Evolutionary conservation across 2,888 invertebrate genomes (phyloP).

Genomic region (Nudaria mundana): DNA sequence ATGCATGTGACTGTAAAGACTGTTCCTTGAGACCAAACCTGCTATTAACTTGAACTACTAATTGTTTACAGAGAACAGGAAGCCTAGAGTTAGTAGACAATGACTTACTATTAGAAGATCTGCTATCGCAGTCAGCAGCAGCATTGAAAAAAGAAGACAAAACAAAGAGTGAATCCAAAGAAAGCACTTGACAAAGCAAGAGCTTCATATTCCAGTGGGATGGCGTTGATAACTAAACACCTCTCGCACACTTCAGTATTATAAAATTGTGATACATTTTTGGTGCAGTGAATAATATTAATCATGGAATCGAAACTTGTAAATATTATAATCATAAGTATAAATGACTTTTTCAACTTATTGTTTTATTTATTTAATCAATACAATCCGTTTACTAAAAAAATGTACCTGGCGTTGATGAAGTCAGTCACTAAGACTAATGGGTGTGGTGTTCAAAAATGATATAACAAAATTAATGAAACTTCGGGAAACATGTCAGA

Average conservation of each 20-base stretch:
- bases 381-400: no score
- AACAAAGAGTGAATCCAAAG: constrained; percentile 45
- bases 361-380: no score
- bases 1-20: no score
- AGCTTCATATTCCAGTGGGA: constrained; percentile 63
- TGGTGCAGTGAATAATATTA: constrained; percentile 35
- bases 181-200: constrained; percentile 62
- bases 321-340: constrained; percentile 21
- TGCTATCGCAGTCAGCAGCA: constrained; percentile 58
- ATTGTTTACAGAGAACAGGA: constrained; percentile 59
- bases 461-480: no score
- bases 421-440: no score
- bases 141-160: constrained; percentile 53
- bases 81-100: constrained; percentile 67
- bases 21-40: no score
- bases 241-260: constrained; percentile 62
- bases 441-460: no score
- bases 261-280: constrained; percentile 54
- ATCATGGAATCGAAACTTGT: constrained; percentile 26
- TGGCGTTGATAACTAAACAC: constrained; percentile 35
- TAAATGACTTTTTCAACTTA: no score
- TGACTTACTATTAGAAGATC: constrained; percentile 65
- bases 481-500: no score
- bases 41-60: no score
- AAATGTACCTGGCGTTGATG: no score